phyloP scores from a whole-genome alignment of 2,888 invertebrate genomes.

The Brassicogethes aeneus region DNA sequence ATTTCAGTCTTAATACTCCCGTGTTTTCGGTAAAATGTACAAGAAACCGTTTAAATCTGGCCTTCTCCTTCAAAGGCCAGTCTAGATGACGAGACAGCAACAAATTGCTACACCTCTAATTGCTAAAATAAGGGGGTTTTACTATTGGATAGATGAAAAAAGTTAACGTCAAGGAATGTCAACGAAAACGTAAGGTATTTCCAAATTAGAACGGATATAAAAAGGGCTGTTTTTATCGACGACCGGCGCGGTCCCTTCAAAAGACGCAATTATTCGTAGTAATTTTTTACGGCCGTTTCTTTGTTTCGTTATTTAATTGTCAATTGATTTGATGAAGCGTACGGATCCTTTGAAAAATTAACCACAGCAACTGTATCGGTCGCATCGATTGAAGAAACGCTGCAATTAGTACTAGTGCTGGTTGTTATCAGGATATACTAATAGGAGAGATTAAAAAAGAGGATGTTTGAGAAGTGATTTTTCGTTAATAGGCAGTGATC shows the following conservation, averaged over 20 bases:
- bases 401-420: not conserved
- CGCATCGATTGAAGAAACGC: not conserved
- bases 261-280: conserved; percentile 23
- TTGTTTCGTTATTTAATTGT: conserved; percentile 10
- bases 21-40: too few species aligned
- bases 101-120: conserved; percentile 27
- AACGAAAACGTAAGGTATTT: conserved; percentile 26
- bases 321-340: conserved; percentile 6
- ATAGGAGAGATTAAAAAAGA: too few species aligned
- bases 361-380: conserved; percentile 5
- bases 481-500: too few species aligned
- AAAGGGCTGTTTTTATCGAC: conserved; percentile 20
- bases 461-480: too few species aligned
- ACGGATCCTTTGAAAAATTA: conserved; percentile 5
- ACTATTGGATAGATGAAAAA: too few species aligned
- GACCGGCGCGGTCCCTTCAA: conserved; percentile 17
- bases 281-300: conserved; percentile 14
- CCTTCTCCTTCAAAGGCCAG: too few species aligned
- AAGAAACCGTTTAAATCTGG: too few species aligned
- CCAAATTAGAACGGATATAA: conserved; percentile 28
- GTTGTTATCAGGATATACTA: too few species aligned
- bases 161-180: conserved; percentile 20
- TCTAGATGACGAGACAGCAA: conserved; percentile 13
- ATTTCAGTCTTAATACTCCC: too few species aligned
- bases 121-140: conserved; percentile 9